Percentiles rank a stretch among this genome's conserved stretches.
phyloP scores from a whole-genome alignment of 2,888 invertebrate species.

The Xestobium rufovillosum region DNA sequence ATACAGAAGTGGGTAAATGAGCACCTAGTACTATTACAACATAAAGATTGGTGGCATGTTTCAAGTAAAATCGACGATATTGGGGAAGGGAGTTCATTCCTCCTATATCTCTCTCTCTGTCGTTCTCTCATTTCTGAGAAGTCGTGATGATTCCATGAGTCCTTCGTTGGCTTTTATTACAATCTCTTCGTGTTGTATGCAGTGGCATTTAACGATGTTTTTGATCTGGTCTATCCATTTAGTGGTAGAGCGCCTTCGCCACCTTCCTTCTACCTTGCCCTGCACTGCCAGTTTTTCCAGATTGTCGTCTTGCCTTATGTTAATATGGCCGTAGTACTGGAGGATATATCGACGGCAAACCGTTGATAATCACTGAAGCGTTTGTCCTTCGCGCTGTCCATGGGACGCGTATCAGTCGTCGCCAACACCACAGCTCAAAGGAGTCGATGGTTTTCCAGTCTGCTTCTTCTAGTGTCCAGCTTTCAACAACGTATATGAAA shows the following conservation, averaged over 20 bases:
- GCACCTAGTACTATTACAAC: no score
- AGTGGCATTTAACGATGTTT: no score
- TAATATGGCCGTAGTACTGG: conserved; percentile 7
- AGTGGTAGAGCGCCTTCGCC: conserved; percentile 8
- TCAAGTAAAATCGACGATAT: no score
- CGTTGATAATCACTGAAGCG: conserved; percentile 4
- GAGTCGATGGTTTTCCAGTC: conserved; percentile 12
- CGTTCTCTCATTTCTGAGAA: no score
- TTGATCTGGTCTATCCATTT: conserved; percentile 1
- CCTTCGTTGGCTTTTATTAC: no score
- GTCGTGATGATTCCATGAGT: no score
- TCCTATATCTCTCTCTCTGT: no score
- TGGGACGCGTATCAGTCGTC: conserved; percentile 9
- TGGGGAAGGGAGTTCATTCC: no score
- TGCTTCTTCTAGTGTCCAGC: conserved; percentile 11
- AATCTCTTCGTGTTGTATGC: no score
- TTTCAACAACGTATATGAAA: conserved; percentile 11
- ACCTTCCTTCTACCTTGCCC: conserved; percentile 1
- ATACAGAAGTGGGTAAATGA: no score
- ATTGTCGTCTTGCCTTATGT: conserved; percentile 4
- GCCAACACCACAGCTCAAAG: conserved; percentile 13
- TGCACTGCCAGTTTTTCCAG: conserved; percentile 6
- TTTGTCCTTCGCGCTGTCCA: conserved; percentile 9
- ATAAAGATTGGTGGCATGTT: no score
- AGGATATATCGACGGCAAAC: conserved; percentile 1